A percentile compares a stretch with the other conserved stretches of the same genome.
Evolutionary conservation across 2,113 vertebrate species (phyloP).

Genomic region (Ceuthmochares aereus): DNA sequence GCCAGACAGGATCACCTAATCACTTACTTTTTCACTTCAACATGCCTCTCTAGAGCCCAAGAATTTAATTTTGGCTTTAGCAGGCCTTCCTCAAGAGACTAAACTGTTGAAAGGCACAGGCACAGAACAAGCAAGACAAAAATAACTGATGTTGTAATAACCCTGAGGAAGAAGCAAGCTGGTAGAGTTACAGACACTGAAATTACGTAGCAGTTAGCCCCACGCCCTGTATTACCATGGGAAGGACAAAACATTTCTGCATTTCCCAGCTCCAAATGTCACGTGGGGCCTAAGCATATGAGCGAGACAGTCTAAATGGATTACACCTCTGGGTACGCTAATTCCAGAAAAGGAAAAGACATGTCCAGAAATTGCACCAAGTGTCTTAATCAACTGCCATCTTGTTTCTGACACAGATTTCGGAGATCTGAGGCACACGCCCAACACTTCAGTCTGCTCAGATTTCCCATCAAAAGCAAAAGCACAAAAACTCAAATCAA

Average conservation of each 20-base stretch:
- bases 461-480: neutral
- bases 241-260: neutral
- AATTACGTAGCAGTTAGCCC: neutral
- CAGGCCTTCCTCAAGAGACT: neutral
- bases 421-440: neutral
- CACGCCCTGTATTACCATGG: neutral
- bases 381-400: neutral
- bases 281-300: rapidly evolving
- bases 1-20: neutral
- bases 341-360: neutral
- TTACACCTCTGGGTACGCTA: neutral
- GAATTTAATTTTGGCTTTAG: neutral
- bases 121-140: neutral
- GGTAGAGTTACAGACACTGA: neutral
- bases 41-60: neutral
- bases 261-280: neutral
- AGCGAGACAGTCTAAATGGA: neutral
- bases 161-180: neutral
- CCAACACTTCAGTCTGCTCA: neutral
- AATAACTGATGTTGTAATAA: neutral
- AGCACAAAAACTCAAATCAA: neutral
- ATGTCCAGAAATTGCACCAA: neutral
- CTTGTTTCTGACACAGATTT: neutral
- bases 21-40: neutral
- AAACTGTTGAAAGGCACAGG: neutral